Percentiles rank a stretch among this genome's conserved stretches.
phyloP scores from a whole-genome alignment of 2,888 invertebrate genomes.

The Tethea ocularis region DNA sequence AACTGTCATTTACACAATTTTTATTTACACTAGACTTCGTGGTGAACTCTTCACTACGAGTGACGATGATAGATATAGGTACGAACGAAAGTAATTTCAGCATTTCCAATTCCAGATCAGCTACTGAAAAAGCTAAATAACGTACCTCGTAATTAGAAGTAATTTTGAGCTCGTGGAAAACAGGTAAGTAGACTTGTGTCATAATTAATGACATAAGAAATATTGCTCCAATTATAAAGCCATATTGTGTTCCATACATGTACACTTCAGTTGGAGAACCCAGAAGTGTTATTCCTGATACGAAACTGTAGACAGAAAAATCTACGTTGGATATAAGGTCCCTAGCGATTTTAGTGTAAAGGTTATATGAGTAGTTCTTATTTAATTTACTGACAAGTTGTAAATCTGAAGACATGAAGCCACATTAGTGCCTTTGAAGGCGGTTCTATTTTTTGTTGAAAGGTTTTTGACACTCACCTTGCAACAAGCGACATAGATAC shows the following conservation, averaged over 20 bases:
- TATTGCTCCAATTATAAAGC: conserved; percentile 85
- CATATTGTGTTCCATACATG: conserved; percentile 91
- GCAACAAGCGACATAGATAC: conserved; percentile 94
- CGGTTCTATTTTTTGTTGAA: too few species aligned
- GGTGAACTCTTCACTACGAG: too few species aligned
- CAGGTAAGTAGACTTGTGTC: conserved; percentile 88
- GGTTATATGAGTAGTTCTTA: too few species aligned
- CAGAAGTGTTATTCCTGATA: conserved; percentile 90
- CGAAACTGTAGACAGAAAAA: conserved; percentile 78
- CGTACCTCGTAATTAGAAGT: conserved; percentile 91
- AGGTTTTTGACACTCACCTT: conserved; percentile 82
- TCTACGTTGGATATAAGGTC: not conserved
- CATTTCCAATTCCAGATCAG: not conserved
- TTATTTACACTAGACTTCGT: too few species aligned
- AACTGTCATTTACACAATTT: too few species aligned
- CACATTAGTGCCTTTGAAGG: too few species aligned
- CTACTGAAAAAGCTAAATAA: not conserved
- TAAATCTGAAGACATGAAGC: too few species aligned
- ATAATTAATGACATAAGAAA: conserved; percentile 86
- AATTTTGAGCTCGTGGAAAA: conserved; percentile 88
- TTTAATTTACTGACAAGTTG: too few species aligned
- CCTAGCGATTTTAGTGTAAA: too few species aligned
- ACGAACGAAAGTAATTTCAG: too few species aligned
- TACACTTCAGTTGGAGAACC: conserved; percentile 93
- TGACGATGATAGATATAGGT: too few species aligned